These are phyloP conservation scores for Sinocyclocheilus anophthalmus DNA, from an alignment of 2,113 vertebrate species.

Conservation along the genomic window DNA sequence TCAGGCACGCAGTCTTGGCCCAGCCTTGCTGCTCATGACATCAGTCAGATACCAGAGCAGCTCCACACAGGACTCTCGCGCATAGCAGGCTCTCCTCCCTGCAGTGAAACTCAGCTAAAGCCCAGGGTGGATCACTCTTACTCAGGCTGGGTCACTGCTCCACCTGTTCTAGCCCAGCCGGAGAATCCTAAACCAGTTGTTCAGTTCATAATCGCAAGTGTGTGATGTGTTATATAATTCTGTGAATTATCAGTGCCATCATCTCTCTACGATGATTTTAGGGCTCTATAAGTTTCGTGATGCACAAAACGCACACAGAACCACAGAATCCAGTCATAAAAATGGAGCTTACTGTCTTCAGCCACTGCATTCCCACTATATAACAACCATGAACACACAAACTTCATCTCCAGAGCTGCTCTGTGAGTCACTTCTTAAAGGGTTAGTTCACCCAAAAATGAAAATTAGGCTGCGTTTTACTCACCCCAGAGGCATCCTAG, in stretches of 20 bases:
- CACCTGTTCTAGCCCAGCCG: background rate
- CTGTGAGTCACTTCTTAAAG: no score
- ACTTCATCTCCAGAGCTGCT: no score
- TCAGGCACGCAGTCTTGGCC: conserved; percentile 58
- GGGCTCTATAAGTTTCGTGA: background rate
- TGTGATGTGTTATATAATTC: background rate
- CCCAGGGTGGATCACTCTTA: background rate
- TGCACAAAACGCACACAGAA: no score
- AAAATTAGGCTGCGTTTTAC: no score
- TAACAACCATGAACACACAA: no score
- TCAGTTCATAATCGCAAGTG: background rate
- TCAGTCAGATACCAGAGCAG: conserved; percentile 70
- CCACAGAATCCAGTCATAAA: no score
- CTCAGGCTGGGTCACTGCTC: background rate
- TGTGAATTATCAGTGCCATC: background rate
- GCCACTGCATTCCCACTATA: no score
- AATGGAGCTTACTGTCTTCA: no score
- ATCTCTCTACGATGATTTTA: background rate
- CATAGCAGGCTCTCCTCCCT: conserved; percentile 37
- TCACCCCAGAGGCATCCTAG: no score
- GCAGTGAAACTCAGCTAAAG: background rate
- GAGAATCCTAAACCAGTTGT: background rate
- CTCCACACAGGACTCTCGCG: conserved; percentile 73
- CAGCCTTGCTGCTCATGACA: conserved; percentile 64
- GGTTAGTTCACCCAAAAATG: no score